Conservation (phyloP, 2,888 invertebrate species). For the Ochlodes sylvanus region DNA sequence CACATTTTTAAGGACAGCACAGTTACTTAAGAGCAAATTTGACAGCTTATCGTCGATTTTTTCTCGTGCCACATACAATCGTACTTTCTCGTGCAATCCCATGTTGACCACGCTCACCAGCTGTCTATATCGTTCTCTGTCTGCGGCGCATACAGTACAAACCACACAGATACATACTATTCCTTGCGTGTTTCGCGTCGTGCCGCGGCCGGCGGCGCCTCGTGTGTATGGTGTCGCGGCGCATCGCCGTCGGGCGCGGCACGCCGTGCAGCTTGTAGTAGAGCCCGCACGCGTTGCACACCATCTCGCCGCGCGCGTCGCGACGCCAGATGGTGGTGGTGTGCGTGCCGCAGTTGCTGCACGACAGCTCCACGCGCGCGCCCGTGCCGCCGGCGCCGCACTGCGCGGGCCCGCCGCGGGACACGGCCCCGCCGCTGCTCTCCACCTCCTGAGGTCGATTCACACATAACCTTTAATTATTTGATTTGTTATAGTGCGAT, state of each 20-base stretch:
- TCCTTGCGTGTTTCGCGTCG: slow-evolving; percentile 83
- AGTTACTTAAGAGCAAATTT: no score
- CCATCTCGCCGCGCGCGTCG: slow-evolving; percentile 98
- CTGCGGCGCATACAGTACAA: no score
- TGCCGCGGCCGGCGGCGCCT: slow-evolving; percentile 94
- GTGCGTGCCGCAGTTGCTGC: slow-evolving; percentile 98
- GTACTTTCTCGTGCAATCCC: no score
- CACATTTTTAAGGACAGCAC: no score
- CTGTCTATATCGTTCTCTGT: no score
- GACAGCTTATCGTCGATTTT: no score
- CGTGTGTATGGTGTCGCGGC: slow-evolving; percentile 98
- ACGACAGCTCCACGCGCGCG: slow-evolving; percentile 92
- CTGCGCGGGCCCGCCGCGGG: slow-evolving; percentile 49
- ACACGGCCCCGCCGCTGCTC: slow-evolving; percentile 14
- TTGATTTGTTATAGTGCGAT: no score
- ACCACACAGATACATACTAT: slow-evolving; percentile 65
- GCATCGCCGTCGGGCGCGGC: slow-evolving; percentile 97
- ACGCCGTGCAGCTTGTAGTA: slow-evolving; percentile 98
- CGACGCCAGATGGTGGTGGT: slow-evolving; percentile 99
- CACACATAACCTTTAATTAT: no score
- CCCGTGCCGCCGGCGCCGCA: slow-evolving; percentile 46
- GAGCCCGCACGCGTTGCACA: slow-evolving; percentile 99
- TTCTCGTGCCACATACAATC: no score
- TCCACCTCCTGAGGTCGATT: slow-evolving; percentile 27
- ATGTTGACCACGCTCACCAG: no score